Conservation (phyloP, 1,140 invertebrate genomes). For the Meloidogyne hapla region DNA sequence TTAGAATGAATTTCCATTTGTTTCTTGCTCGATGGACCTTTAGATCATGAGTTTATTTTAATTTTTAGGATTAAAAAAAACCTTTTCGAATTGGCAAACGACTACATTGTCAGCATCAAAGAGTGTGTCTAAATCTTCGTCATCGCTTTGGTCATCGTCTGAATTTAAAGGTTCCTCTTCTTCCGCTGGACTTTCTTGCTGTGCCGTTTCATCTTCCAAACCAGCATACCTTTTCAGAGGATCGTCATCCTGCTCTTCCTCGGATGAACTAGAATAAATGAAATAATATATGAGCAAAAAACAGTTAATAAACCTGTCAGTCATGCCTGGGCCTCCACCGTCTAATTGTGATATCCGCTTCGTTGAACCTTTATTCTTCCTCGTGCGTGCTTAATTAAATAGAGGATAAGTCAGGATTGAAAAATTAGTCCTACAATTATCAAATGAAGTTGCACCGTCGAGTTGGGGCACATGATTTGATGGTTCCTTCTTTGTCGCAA, state of each 20-base stretch:
- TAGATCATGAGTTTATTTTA: not conserved
- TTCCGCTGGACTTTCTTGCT: constrained; percentile 1
- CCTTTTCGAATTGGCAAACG: constrained; percentile 98
- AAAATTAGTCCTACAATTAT: too few species aligned
- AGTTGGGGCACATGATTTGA: constrained; percentile 9
- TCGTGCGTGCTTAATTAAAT: too few species aligned
- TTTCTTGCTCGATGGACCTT: constrained; percentile 38
- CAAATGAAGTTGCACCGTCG: too few species aligned
- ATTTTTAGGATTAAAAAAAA: constrained; percentile 64
- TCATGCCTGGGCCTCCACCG: constrained; percentile 51
- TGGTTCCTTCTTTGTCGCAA: not conserved
- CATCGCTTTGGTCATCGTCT: constrained; percentile 87
- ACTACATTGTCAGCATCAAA: constrained; percentile 98
- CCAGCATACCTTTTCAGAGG: constrained; percentile 26
- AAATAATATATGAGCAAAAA: constrained; percentile 34
- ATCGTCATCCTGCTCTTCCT: constrained; percentile 21
- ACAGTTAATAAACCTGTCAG: constrained; percentile 53
- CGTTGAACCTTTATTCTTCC: not conserved
- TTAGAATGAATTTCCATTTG: constrained; percentile 75
- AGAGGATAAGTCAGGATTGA: too few species aligned
- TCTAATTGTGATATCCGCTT: constrained; percentile 45
- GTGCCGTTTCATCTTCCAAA: not conserved
- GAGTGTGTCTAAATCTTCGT: constrained; percentile 88
- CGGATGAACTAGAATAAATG: constrained; percentile 1
- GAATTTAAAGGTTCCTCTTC: constrained; percentile 86